Percentiles rank a stretch among this genome's conserved stretches.
phyloP scores from a whole-genome alignment of 2,888 invertebrate genomes.

The Tipula lateralis region DNA sequence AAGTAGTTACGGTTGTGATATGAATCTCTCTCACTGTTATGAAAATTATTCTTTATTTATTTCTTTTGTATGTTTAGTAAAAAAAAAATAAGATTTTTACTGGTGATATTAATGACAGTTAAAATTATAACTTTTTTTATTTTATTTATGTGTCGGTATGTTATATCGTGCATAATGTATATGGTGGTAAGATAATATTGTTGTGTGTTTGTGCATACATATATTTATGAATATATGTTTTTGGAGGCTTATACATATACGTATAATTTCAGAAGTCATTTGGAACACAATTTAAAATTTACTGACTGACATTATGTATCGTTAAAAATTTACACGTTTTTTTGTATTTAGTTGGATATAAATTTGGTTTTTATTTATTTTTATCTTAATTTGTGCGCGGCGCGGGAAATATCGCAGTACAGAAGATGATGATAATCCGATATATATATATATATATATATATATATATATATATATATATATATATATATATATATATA shows the following conservation, averaged over 20 bases:
- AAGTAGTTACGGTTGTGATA: background rate
- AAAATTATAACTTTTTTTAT: background rate
- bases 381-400: slow-evolving; percentile 9
- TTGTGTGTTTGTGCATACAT: background rate
- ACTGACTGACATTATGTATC: background rate
- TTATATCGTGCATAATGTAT: background rate
- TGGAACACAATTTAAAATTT: background rate
- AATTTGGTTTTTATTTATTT: background rate
- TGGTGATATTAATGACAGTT: slow-evolving; percentile 19
- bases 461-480: background rate
- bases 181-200: background rate
- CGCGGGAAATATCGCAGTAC: background rate
- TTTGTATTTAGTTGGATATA: background rate
- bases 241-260: background rate
- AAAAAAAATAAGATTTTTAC: background rate
- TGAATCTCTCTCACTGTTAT: background rate
- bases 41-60: slow-evolving; percentile 15
- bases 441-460: background rate
- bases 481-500: background rate
- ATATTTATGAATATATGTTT: background rate
- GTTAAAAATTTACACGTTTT: background rate
- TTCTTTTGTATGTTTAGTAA: background rate
- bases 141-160: slow-evolving; percentile 9
- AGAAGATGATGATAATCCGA: background rate
- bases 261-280: background rate